Percentiles rank a stretch among this genome's conserved stretches.
These are phyloP conservation scores for Scomberomorus guttatus DNA, from an alignment of 2,797 vertebrate species.

Conservation along the genomic window DNA sequence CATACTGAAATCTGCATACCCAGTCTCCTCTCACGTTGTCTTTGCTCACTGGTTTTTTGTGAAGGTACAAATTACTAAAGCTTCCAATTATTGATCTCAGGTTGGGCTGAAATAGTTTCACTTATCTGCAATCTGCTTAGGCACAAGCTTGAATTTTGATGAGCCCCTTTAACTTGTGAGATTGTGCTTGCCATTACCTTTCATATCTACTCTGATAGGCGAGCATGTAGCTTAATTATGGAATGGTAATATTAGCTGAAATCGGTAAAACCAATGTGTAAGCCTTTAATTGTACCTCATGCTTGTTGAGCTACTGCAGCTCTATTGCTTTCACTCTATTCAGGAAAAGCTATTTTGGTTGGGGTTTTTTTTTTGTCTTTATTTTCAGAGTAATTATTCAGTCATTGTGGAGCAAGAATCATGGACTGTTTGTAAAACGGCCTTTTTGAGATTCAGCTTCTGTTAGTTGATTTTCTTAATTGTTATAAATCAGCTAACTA, in stretches of 20 bases:
- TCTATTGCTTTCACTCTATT: neutral
- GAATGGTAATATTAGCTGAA: neutral
- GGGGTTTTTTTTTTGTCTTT: neutral
- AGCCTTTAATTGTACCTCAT: neutral
- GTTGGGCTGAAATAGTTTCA: neutral
- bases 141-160: neutral
- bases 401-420: neutral
- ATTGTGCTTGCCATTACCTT: neutral
- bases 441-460: neutral
- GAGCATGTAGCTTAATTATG: neutral
- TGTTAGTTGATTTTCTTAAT: no score
- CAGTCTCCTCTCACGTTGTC: neutral
- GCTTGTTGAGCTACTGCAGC: neutral
- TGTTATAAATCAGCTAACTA: no score
- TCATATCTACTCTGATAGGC: neutral
- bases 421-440: neutral
- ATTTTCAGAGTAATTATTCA: neutral
- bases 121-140: neutral
- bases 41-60: slow-evolving; percentile 13
- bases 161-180: neutral
- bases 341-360: neutral
- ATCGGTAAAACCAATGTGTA: neutral
- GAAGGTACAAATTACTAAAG: slow-evolving; percentile 2
- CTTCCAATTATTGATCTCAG: slow-evolving; percentile 14
- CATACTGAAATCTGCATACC: slow-evolving; percentile 28